phyloP scores from a whole-genome alignment of 2,797 vertebrate genomes.

The Pipistrellus kuhlii region DNA sequence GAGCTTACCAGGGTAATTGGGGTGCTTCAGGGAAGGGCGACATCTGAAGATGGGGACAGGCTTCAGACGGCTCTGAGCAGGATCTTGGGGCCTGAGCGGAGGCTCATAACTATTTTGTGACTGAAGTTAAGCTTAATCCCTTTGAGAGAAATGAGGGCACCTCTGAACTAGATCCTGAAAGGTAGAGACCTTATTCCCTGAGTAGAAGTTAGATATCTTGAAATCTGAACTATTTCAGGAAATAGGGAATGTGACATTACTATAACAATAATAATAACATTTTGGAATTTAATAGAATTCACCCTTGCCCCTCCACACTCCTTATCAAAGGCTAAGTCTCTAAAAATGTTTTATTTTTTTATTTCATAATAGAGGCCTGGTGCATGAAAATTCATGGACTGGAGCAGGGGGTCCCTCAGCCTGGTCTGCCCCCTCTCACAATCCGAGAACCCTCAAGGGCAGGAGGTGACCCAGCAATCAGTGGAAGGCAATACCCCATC shows the following conservation, averaged over 20 bases:
- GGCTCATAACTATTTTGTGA: neutral
- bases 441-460: no score
- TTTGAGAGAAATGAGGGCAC: constrained; percentile 11
- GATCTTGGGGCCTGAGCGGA: fast-evolving
- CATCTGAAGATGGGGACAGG: neutral
- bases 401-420: no score
- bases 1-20: neutral
- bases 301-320: neutral
- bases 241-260: neutral
- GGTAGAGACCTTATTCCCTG: neutral
- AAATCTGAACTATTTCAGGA: constrained; percentile 48
- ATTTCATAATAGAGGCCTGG: no score
- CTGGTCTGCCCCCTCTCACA: no score
- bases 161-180: neutral
- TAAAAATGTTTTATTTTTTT: neutral
- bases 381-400: no score
- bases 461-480: no score
- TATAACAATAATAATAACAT: neutral
- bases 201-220: neutral
- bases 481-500: no score
- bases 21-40: neutral
- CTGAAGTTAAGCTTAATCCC: neutral
- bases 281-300: neutral
- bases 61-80: neutral
- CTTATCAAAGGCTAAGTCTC: neutral